Evolutionary conservation across 1,140 invertebrate genomes (phyloP), one percentile per base, ranked within the genome.

Genomic region (Halictus rubicundus): DNA sequence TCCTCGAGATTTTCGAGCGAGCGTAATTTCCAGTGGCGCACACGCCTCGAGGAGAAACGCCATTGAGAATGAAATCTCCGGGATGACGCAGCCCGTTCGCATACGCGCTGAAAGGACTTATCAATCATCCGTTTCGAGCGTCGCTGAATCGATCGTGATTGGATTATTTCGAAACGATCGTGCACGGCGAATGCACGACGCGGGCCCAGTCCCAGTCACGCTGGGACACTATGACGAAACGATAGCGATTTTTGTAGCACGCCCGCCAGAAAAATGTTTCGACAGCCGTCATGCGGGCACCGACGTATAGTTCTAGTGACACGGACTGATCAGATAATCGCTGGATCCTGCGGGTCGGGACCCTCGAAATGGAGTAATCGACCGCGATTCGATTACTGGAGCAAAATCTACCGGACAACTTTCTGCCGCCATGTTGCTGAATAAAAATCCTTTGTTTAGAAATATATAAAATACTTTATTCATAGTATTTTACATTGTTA

Each of bases 121-220:
- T 73, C 71, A 32, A 64, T 73, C 71, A 64, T 73, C 59, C 71
- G 46, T 52, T 63, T 73, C 59, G 70, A 49, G 46, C 25, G 59
- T 14, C 39, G 39, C 21, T 64, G 60, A 12, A 64, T 63, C 71
- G 39, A 14, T 64, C 14, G 42, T 52, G 71, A 73, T 73, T 73
- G 59, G 71, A 64, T 73, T 32, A 59, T 73, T 73, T 73, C 71
- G 71, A 63, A 64, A 73, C 60, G 59, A 72, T 72, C 70, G 70
- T 23, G 42, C 42, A 46, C 39, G n/a, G 71, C 59, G 49, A 73
- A 64, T 64, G 60, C 57, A 37, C 39, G 57, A 63, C 54, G 49
- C 49, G 49, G 19, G 49, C 39, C n/a, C n/a, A 19, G 42, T 2
- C 12, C 14, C 54, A 21, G 7, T 32, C n/a, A 39, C 16, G 32